Evolutionary conservation across 2,113 vertebrate genomes (phyloP), one percentile per base, ranked within the genome.

Genomic region (Myocastor coypus): DNA sequence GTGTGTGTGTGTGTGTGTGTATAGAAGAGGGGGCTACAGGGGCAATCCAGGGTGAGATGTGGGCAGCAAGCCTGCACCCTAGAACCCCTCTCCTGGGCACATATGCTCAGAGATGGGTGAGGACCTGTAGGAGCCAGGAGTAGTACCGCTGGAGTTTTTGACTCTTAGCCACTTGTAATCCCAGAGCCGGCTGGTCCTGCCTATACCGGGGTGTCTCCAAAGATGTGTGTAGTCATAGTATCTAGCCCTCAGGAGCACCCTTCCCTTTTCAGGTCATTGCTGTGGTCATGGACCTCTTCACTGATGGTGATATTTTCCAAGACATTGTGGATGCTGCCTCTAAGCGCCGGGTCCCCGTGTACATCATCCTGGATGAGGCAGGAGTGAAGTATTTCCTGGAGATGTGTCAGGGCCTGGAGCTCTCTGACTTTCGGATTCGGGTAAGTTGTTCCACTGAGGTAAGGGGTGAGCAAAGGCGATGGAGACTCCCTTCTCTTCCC

Each of bases 251-350:
- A 95, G 42, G 2, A 19, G 52, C 83, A 5, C 83, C 94, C 63
- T 93, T 83, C 30, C 91, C 94, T 26, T 19, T 94, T 34, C 98
- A 99, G 99, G 98, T 99, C 90, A 98, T 99, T 46, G 99, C 99
- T 0, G 98, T 99, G 69, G 99, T 99, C 94, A 99, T 99, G 99
- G 99, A 99, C 97, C 92, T 99, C 7, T 99, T 99, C 96, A 99
- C 99, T 0, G 99, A 99, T 83, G 92, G 99, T 0, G 99, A 99
- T 57, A 99, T 99, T 97, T 99, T 99, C 95, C 98, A 98, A 9
- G 99, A 99, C 97, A 98, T 99, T 84, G 98, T 99, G 97, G 99
- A 99, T 0, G 99, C 99, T 0, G 99, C 99, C 0, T 98, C 89
- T 4, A 99, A 98, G 55, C 99, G 99, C 68, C 98, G 97, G 8